These are phyloP conservation scores for Habropoda laboriosa DNA, from an alignment of 1,140 invertebrate species.

Conservation along the genomic window DNA sequence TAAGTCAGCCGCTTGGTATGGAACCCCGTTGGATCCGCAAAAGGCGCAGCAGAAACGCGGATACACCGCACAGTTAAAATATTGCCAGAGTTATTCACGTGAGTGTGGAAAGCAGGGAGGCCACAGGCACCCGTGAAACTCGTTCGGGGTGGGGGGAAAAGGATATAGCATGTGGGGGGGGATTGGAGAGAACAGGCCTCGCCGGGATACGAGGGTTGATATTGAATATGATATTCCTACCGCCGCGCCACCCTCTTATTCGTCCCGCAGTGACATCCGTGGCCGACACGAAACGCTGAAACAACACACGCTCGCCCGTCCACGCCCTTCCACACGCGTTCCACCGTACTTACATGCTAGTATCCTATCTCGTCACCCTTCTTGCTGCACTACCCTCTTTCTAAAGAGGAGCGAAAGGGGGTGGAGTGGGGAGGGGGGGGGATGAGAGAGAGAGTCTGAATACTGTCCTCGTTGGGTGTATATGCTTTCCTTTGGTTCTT, in stretches of 20 bases:
- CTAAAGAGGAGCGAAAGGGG: too few relatives aligned
- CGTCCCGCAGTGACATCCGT: conserved; percentile 59
- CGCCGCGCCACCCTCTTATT: conserved; percentile 73
- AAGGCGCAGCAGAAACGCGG: conserved; percentile 17
- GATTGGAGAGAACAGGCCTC: conserved; percentile 33
- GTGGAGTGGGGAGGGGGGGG: too few relatives aligned
- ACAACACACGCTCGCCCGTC: conserved; percentile 47
- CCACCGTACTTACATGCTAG: conserved; percentile 36
- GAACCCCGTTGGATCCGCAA: background rate
- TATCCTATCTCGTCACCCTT: background rate
- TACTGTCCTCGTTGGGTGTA: background rate
- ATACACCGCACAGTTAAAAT: conserved; percentile 70
- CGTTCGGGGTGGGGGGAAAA: too few relatives aligned
- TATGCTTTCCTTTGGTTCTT: background rate
- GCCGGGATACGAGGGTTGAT: conserved; percentile 66
- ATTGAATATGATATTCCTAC: conserved; percentile 77
- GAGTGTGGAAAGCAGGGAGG: conserved; percentile 64
- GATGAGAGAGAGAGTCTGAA: too few relatives aligned
- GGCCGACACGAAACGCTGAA: conserved; percentile 33
- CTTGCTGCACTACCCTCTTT: conserved; percentile 1
- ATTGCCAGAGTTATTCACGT: conserved; percentile 73
- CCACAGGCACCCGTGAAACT: too few relatives aligned
- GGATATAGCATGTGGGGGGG: too few relatives aligned
- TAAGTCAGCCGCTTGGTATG: background rate
- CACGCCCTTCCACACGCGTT: conserved; percentile 44